A percentile compares a stretch with the other conserved stretches of the same genome.
These are phyloP conservation scores for Pyrgilauda ruficollis DNA, from an alignment of 2,113 vertebrate genomes.

Conservation along the genomic window DNA sequence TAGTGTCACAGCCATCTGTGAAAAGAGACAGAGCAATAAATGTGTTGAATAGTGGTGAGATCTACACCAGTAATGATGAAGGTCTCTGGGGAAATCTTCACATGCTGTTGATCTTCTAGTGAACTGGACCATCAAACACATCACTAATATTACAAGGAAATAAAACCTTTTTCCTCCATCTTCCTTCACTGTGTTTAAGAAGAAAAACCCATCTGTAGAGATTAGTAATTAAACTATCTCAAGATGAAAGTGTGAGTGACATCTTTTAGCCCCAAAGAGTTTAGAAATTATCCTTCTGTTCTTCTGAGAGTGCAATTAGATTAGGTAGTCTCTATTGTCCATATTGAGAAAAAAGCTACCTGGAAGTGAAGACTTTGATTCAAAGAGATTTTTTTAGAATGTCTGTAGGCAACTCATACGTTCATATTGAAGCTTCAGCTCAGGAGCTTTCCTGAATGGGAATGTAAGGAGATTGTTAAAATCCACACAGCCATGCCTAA, in stretches of 20 bases:
- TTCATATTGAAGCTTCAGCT: not conserved
- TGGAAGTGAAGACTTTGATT: not conserved
- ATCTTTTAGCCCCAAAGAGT: not conserved
- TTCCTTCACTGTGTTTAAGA: not conserved
- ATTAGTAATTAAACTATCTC: not conserved
- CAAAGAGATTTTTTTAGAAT: not conserved
- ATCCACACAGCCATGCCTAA: not conserved
- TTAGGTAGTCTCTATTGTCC: not conserved
- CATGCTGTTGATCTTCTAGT: conserved; percentile 23
- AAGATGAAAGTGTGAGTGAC: not conserved
- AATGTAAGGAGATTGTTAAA: not conserved
- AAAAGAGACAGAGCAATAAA: conserved; percentile 48
- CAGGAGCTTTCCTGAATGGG: not conserved
- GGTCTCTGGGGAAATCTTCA: conserved; percentile 25
- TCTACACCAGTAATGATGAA: not conserved
- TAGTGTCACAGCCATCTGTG: conserved; percentile 49
- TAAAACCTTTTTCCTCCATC: not conserved
- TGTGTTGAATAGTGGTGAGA: conserved; percentile 49
- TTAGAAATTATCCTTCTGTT: not conserved
- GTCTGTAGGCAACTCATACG: not conserved
- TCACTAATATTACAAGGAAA: not conserved
- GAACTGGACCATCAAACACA: conserved; percentile 43
- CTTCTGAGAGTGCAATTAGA: not conserved
- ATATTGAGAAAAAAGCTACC: not conserved
- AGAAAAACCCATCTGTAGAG: not conserved